These are phyloP conservation scores for Tupaia tana DNA, from an alignment of 2,113 vertebrate species.

Conservation along the genomic window DNA sequence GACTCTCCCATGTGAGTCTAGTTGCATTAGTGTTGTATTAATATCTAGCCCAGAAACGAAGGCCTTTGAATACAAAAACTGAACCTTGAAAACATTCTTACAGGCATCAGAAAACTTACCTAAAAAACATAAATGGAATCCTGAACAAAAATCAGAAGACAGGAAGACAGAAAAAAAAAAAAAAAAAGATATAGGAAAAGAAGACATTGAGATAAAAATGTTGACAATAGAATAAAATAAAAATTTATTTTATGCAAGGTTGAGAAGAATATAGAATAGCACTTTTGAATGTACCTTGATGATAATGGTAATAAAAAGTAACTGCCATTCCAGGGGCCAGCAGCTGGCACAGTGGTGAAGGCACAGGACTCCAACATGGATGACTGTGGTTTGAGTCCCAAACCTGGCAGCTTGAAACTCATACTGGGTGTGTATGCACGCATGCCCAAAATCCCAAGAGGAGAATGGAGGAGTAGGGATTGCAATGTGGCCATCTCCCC, in stretches of 20 bases:
- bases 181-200: background rate
- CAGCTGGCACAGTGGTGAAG: too few relatives aligned
- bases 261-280: background rate
- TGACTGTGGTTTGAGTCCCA: too few relatives aligned
- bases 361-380: too few relatives aligned
- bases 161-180: background rate
- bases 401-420: too few relatives aligned
- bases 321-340: background rate
- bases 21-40: too few relatives aligned
- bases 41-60: background rate
- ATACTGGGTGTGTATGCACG: too few relatives aligned
- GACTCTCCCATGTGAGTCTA: too few relatives aligned
- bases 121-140: background rate
- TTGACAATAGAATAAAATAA: background rate
- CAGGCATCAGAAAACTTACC: background rate
- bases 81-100: conserved; percentile 20
- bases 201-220: background rate
- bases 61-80: background rate
- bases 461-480: too few relatives aligned
- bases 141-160: background rate
- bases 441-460: too few relatives aligned
- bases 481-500: too few relatives aligned
- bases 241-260: background rate
- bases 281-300: background rate
- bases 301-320: background rate